Base-by-base conservation (phyloP, 92 coral and sea anemone species). In the Scolanthus callimorphus region DNA sequence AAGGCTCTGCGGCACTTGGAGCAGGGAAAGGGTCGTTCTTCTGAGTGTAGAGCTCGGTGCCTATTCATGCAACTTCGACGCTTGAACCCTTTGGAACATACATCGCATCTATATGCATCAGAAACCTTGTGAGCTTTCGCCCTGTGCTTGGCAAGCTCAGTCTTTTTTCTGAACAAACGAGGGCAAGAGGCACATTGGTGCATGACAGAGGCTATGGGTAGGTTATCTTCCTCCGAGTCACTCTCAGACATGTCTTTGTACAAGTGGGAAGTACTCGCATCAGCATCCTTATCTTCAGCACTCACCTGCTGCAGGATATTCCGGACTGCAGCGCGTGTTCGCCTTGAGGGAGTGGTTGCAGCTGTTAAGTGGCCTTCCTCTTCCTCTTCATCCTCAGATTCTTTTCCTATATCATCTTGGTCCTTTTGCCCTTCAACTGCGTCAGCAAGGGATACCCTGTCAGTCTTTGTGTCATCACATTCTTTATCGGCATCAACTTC, bases 11-110 rank as follows among this genome's bases (percentile, higher is more conserved):
- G 52, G 29, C 85, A 79, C 1, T 34, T 55, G 9, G 50, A 12
- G 49, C 85, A 79, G 17, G 26, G 26, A 49, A 44, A 73, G 11
- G 73, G 73, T 8, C 85, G 74, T 12, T 51, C 79, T 13, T 62
- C 57, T 6, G 72, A 49, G 60, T 79, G 85, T 1, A 57, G 51
- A 22, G 62, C 64, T 29, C 37, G 13, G 55, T 79, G 85, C 25
- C 74, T 34, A 3, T 29, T 46, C 62, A 79, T 20, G 39, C 77
- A 59, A 27, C 74, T 63, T 10, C 71, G 55, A 2, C 77, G 74
- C 41, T 63, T 71, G 60, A 79, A 79, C 0, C 60, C 17, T 28
- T 79, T 79, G 20, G 29, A 27, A 27, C 85, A 79, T 20, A 59
- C 17, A 11, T 63, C 64, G 31, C 85, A 79, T 26, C 64, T 55